These are phyloP conservation scores for Odontothrips loti DNA, from an alignment of 2,888 invertebrate genomes.

Conservation along the genomic window DNA sequence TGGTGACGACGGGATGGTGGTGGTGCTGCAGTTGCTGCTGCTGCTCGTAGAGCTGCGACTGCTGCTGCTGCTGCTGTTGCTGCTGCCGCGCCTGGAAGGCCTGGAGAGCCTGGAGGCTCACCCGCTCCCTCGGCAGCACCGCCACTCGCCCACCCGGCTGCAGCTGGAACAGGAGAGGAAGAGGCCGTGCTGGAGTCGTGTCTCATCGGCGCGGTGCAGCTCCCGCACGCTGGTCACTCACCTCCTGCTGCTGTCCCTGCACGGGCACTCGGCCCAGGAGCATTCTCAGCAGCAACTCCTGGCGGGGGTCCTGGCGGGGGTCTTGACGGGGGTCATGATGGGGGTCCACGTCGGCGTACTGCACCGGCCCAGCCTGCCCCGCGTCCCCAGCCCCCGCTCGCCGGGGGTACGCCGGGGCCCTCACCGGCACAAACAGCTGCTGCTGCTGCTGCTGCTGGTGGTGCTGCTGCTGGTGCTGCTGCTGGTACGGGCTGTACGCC, in stretches of 20 bases:
- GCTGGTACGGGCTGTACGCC: not conserved
- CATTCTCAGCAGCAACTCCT: conserved; percentile 3
- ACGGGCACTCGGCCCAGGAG: not conserved
- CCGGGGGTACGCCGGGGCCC: not conserved
- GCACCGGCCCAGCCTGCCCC: not conserved
- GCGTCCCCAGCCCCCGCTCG: not conserved
- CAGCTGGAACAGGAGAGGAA: no score
- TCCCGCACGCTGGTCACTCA: not conserved
- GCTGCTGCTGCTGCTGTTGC: not conserved
- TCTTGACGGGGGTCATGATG: not conserved
- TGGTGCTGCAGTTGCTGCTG: not conserved
- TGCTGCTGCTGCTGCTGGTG: not conserved
- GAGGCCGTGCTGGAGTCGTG: no score
- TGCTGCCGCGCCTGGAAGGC: not conserved
- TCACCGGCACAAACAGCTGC: not conserved
- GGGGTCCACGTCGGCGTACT: not conserved
- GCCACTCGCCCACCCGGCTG: no score
- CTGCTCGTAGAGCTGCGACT: not conserved
- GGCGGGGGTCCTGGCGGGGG: not conserved
- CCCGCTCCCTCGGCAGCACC: not conserved
- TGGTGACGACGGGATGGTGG: not conserved
- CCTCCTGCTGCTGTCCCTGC: not conserved
- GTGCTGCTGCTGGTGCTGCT: not conserved
- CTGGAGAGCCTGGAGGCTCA: not conserved
- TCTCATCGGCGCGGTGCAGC: no score